Evolutionary conservation across 1,140 invertebrate genomes (phyloP), one percentile per base, ranked within the genome.

Genomic region (Planococcus citri): DNA sequence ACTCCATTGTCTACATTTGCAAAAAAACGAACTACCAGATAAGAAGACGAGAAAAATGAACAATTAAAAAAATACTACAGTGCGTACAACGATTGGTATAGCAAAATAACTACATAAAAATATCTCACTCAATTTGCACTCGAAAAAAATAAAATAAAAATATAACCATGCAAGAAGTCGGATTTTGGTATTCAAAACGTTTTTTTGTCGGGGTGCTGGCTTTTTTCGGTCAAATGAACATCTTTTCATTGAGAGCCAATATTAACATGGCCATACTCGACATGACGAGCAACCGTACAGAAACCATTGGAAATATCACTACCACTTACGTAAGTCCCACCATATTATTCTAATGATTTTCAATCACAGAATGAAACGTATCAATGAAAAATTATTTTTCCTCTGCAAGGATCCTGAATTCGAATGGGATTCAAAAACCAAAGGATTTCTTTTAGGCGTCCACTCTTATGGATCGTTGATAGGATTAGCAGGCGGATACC

Each of bases 401-500:
- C 27, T n/a, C n/a, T n/a, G n/a, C n/a, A n/a, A 75, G 74, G 51
- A 33, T 12, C 72, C 72, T 10, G 74, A 75, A 64, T 75, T 75
- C 68, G 58, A 71, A n/a, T 95, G 92, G 92, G 85, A 87, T 74
- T 85, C 86, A 1, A 83, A 85, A 74, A 83, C 86, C 9, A 82
- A 84, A 71, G 83, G 84, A 0, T 73, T 82, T 10, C 79, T 88
- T 6, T 76, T 87, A 20, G 84, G 85, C 51, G 82, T 85, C 0
- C 88, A 88, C 74, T 87, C 88, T 74, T 88, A 86, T 80, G 87
- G 87, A 75, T 81, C 84, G 3, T 61, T 80, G 14, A 86, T 80
- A 73, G 86, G 85, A 73, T 22, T 57, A 4, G 82, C 82, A 6
- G 81, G 82, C 0, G 84, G 84, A 8, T 82, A 80, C 68, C 61